Base-by-base conservation (phyloP, 2,113 vertebrate species). In the Psittacus erithacus region DNA sequence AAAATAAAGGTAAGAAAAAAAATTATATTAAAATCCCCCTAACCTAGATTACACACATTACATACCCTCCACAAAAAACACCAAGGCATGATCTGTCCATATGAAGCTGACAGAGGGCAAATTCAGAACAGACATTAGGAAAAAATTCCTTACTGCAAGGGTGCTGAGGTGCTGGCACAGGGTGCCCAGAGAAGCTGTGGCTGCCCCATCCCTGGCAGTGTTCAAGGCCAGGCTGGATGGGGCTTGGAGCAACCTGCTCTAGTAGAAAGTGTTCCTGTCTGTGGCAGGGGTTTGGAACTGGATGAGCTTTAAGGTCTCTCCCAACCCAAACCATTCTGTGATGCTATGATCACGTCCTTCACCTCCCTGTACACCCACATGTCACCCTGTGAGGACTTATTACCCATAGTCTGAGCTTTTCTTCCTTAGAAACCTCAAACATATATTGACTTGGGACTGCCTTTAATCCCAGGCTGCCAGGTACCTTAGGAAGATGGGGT, bases 91-190 rank as follows among this genome's bases (percentile, higher is more conserved):
- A 49, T 41, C 9, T 5, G 17, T 62, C 27, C 27, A 23, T n/a
- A 59, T 23, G 13, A 59, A 59, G 33, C 33, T 59, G 33, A 59
- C 20, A 59, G 55, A n/a, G 8, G 13, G 55, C 33, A 59, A n/a
- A 59, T n/a, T 59, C 20, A 23, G 33, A 59, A n/a, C 10, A 59
- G 57, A n/a, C 33, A 59, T 7, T 14, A 59, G 55, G 55, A 23
- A 59, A 18, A 23, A 59, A 20, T 15, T n/a, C 57, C n/a, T 59
- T 33, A 13, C 13, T 59, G 20, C n/a, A 20, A 59, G 33, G 55
- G 33, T 59, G 57, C 6, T 59, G 8, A n/a, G 33, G 13, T 0
- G 0, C 4, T 59, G 55, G 20, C 55, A n/a, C 20, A 59, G 55
- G 31, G 5, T 57, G 55, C 20, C 55, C 55, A n/a, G 33, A 23